Base-by-base conservation (phyloP, 2,113 vertebrate genomes). In the Potamarius usumacintae region DNA sequence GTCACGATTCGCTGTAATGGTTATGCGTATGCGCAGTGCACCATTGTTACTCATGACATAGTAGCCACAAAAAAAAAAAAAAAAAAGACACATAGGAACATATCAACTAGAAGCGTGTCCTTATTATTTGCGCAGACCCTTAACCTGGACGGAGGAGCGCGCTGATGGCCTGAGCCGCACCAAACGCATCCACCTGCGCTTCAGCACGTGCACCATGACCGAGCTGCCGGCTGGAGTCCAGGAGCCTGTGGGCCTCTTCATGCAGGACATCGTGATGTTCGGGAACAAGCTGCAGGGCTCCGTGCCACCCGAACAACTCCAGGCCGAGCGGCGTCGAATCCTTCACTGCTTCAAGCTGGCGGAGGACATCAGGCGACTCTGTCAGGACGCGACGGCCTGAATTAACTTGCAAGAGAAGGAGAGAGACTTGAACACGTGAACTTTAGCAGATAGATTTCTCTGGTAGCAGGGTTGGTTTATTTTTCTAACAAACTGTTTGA, bases 61-160 rank as follows among this genome's bases (percentile, higher is more conserved):
- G 42, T 42, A 34, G 34, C 34, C 34, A 30, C 30, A n/a, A n/a
- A n/a, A n/a, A n/a, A n/a, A n/a, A n/a, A n/a, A n/a, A n/a, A n/a
- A n/a, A n/a, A n/a, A n/a, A n/a, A n/a, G n/a, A n/a, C n/a, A n/a
- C n/a, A 30, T 30, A 30, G 30, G 30, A 30, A 30, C 30, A 30
- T 30, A 30, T 30, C 30, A 42, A 42, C 2, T 42, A 42, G 2
- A 42, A 42, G 34, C 3, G 34, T 42, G 34, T 42, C 3, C 42
- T n/a, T 65, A 15, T 25, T 30, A 4, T 48, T 65, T 50, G 8
- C 34, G 17, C 27, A 99, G 98, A 88, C 94, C 95, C 0, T 89
- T 99, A 76, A 97, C 94, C 1, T 99, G 98, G 98, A 96, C 96
- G 53, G 98, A 99, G 93, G 98, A 99, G 89, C 96, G 96, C 25